Evolutionary conservation across 2,113 vertebrate genomes (phyloP).

Genomic region (Rhinogobius similis): DNA sequence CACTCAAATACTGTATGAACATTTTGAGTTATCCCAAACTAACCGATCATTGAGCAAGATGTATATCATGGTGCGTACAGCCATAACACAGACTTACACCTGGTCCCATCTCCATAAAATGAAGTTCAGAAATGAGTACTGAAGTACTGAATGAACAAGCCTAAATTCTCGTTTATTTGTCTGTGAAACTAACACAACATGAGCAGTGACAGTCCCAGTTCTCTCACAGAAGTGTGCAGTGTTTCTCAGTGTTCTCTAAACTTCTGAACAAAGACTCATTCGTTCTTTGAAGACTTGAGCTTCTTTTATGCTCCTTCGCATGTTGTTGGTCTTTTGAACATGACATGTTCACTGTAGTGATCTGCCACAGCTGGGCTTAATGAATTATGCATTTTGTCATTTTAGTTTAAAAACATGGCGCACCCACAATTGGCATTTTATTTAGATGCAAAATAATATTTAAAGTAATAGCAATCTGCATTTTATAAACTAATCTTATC

Average conservation of each 20-base stretch:
- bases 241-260: background rate
- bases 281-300: slow-evolving; percentile 1
- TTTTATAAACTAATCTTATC: no score
- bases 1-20: background rate
- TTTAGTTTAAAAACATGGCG: background rate
- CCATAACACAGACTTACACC: no score
- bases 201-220: background rate
- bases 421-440: background rate
- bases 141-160: background rate
- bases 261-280: background rate
- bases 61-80: no score
- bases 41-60: background rate
- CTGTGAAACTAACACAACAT: background rate
- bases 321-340: background rate
- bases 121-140: no score
- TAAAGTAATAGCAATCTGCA: background rate
- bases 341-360: background rate
- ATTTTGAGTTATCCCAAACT: background rate
- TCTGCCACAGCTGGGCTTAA: background rate
- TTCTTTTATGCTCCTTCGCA: background rate
- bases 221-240: background rate
- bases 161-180: background rate
- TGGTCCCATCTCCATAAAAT: no score
- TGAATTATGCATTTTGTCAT: slow-evolving; percentile 1
- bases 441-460: no score